These are phyloP conservation scores for Botia kubotai DNA, from an alignment of 2,797 vertebrate species.

Conservation along the genomic window DNA sequence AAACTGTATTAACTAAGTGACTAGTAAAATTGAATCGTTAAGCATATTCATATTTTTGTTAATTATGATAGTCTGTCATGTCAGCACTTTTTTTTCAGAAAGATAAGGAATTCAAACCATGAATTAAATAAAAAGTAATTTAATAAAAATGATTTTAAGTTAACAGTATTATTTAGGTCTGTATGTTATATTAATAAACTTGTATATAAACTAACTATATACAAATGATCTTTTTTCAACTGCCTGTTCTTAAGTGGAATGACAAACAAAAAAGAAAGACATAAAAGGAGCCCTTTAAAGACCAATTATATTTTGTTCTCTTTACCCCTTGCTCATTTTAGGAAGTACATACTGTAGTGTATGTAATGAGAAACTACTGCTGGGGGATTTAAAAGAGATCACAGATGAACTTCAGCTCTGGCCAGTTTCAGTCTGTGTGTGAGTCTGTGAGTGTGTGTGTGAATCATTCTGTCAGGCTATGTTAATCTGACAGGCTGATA, in stretches of 20 bases:
- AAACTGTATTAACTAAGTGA: no score
- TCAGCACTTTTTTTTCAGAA: no score
- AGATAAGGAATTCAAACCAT: no score
- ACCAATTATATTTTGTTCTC: not conserved
- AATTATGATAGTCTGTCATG: no score
- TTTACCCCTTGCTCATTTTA: not conserved
- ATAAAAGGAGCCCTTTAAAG: not conserved
- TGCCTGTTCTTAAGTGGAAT: not conserved
- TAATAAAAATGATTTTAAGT: no score
- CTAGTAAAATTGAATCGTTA: no score
- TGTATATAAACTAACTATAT: no score
- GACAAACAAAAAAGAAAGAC: not conserved
- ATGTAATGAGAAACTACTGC: conserved; percentile 19
- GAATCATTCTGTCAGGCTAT: conserved; percentile 46
- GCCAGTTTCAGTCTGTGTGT: conserved; percentile 35
- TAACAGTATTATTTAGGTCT: no score
- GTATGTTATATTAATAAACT: no score
- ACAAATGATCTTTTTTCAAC: not conserved
- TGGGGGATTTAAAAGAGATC: not conserved
- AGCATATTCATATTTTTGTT: no score
- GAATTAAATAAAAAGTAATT: no score
- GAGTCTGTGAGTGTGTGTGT: conserved; percentile 54
- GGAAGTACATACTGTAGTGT: not conserved
- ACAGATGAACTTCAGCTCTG: not conserved
- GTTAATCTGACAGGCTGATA: conserved; percentile 54